These are phyloP conservation scores for Microcebus murinus DNA, from an alignment of 2,113 vertebrate species.

Conservation along the genomic window DNA sequence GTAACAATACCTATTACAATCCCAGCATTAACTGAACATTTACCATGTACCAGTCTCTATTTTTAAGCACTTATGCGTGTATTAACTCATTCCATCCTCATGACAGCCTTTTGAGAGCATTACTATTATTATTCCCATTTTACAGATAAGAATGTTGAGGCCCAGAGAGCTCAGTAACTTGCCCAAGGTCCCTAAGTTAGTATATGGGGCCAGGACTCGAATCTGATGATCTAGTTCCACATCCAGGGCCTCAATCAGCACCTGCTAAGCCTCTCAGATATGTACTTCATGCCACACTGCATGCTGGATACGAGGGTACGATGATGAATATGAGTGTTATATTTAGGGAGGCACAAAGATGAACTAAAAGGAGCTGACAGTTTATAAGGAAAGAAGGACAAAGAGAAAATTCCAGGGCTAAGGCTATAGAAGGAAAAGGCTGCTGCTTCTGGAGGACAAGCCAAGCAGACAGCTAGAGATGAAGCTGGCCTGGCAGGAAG, in stretches of 20 bases:
- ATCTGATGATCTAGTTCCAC: background rate
- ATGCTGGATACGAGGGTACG: background rate
- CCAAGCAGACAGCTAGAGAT: background rate
- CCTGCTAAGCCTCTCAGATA: background rate
- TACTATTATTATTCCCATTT: background rate
- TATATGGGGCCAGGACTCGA: background rate
- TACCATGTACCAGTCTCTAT: background rate
- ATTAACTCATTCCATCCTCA: background rate
- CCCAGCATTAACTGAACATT: background rate
- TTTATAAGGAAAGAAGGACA: constrained; percentile 1
- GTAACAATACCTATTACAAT: background rate
- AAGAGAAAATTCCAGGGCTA: constrained; percentile 11
- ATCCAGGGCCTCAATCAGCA: background rate
- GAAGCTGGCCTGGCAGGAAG: background rate
- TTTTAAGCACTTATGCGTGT: background rate
- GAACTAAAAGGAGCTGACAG: background rate
- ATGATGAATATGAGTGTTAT: background rate
- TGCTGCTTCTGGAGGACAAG: background rate
- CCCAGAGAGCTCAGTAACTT: background rate
- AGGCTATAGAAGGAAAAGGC: background rate
- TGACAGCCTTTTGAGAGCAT: background rate
- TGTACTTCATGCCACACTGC: background rate
- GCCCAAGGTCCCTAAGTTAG: background rate
- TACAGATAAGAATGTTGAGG: background rate
- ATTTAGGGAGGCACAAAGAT: background rate